phyloP scores from a whole-genome alignment of 2,113 vertebrate genomes.

The Cavia porcellus region DNA sequence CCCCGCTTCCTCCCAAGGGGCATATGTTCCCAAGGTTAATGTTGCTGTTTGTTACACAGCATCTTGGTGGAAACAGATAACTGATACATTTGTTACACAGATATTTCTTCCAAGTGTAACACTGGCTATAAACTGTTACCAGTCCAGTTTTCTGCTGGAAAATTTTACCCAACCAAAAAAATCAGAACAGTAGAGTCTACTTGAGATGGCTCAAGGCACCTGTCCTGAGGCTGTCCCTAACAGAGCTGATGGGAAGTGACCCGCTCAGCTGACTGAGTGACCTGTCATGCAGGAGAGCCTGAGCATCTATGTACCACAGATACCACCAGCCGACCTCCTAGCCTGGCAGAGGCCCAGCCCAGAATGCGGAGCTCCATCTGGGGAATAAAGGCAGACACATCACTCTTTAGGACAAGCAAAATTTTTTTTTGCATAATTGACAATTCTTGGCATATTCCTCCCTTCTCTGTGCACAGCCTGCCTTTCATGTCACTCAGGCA shows the following conservation, averaged over 20 bases:
- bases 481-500: constrained; percentile 88
- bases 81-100: not conserved
- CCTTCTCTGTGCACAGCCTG: constrained; percentile 83
- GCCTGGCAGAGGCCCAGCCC: constrained; percentile 45
- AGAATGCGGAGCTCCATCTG: constrained; percentile 71
- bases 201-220: not conserved
- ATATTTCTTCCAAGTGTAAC: not conserved
- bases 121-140: not conserved
- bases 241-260: not conserved
- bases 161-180: not conserved
- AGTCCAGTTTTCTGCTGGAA: not conserved
- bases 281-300: not conserved
- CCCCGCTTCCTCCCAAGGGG: not conserved
- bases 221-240: not conserved
- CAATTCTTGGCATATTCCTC: constrained; percentile 88
- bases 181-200: not conserved
- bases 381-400: constrained; percentile 86
- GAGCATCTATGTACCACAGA: not conserved
- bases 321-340: not conserved
- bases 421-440: constrained; percentile 89
- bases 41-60: not conserved
- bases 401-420: constrained; percentile 81
- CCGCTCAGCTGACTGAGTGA: not conserved
- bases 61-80: accelerated
- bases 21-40: not conserved